Base-by-base conservation (phyloP, 1,140 invertebrate genomes). In the Drosophila sulfurigaster region DNA sequence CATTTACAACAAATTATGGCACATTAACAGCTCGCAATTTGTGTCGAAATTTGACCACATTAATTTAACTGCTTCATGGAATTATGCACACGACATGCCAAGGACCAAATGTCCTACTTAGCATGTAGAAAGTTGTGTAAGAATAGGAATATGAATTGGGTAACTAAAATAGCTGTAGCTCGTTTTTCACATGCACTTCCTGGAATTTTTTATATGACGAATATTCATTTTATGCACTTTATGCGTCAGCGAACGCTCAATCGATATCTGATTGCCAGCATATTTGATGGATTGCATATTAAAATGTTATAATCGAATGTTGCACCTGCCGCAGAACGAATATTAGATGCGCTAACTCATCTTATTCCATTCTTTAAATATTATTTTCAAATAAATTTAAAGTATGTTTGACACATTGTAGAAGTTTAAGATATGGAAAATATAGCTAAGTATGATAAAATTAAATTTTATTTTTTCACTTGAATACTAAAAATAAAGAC, bases 1-100 rank as follows among this genome's bases (percentile, higher is more conserved):
- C 76, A 83, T 83, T 83, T 83, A 54, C 68, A 73, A 65, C 60
- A 79, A 83, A 79, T 83, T 79, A 73, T 63, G 63, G 32, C 64
- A 82, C 76, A 79, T 83, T 83, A 83, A 46, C 5, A 52, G 35
- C 20, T 13, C 25, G 11, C 67, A 69, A 73, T 64, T 66, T 72
- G 65, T 41, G 46, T 48, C 59, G 20, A 64, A 75, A 76, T 79
- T 66, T 69, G 75, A 41, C 54, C 58, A 51, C 66, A 82, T 78
- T 81, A 63, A 68, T 73, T 75, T 64, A 45, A 41, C 20, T 77
- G 68, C 75, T 58, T 35, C 64, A 45, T 43, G 46, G 64, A 73
- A 52, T 71, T 41, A 20, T 32, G 49, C 58, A 75, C 45, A 66
- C 45, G 54, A 62, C 49, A 59, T 77, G 68, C 20, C n/a, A 56